A percentile compares a stretch with the other conserved stretches of the same genome.
phyloP scores from a whole-genome alignment of 2,797 vertebrate species.

The Chiloscyllium punctatum region DNA sequence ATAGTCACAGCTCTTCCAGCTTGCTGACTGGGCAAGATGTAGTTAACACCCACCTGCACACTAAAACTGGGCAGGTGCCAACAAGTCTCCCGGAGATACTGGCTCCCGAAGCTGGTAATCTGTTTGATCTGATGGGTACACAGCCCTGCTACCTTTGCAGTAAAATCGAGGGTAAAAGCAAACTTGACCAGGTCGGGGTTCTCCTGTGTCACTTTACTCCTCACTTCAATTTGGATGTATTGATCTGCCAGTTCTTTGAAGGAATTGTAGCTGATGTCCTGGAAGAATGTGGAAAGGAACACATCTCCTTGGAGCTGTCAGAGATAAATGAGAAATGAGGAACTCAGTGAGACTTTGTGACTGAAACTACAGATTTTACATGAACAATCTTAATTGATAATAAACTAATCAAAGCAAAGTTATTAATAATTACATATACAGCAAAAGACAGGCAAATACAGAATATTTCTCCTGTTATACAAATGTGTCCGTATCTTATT shows the following conservation, averaged over 20 bases:
- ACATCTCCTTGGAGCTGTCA: slow-evolving; percentile 67
- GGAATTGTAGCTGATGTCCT: slow-evolving; percentile 67
- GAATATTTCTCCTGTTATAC: background rate
- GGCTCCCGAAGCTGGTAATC: slow-evolving; percentile 71
- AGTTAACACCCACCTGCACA: background rate
- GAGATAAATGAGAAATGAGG: slow-evolving; percentile 2
- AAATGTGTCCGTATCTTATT: background rate
- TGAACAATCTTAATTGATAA: background rate
- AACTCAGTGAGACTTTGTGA: background rate
- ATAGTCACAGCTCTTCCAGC: background rate
- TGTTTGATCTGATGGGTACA: slow-evolving; percentile 63
- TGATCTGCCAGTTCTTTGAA: slow-evolving; percentile 73
- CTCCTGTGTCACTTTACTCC: background rate
- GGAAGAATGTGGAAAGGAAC: slow-evolving; percentile 62
- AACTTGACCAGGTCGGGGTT: slow-evolving; percentile 64
- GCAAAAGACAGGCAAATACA: background rate
- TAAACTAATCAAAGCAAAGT: background rate
- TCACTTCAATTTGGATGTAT: slow-evolving; percentile 53
- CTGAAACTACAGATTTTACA: background rate
- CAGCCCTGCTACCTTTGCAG: slow-evolving; percentile 63
- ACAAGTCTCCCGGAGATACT: slow-evolving; percentile 65
- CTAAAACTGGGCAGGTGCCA: slow-evolving; percentile 47
- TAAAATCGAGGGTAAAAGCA: slow-evolving; percentile 71
- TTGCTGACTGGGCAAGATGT: background rate
- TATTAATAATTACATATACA: background rate